These are phyloP conservation scores for Orthochromis indermauri DNA, from an alignment of 2,113 vertebrate genomes.

Conservation along the genomic window DNA sequence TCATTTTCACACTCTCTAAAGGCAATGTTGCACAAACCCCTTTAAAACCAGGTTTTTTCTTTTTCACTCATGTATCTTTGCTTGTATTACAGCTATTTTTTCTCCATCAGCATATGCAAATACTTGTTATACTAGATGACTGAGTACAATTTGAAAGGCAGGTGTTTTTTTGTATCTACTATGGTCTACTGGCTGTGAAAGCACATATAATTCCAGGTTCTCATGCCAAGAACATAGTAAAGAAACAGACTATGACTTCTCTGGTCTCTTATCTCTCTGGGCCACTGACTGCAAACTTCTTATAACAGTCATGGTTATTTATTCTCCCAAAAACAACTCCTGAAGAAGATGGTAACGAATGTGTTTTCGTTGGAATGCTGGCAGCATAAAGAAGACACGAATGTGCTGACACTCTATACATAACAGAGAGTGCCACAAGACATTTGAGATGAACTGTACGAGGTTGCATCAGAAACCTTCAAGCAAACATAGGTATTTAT, in stretches of 20 bases:
- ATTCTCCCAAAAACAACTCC: constrained; percentile 2
- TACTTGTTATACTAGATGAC: not conserved
- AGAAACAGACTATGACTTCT: not conserved
- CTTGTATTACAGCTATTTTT: not conserved
- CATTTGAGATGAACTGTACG: not conserved
- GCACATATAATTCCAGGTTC: not conserved
- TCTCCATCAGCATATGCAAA: not conserved
- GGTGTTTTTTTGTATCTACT: constrained; percentile 1
- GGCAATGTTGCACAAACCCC: not conserved
- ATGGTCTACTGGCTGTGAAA: not conserved
- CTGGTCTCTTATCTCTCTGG: not conserved
- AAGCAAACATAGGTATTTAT: constrained; percentile 18
- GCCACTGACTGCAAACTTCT: not conserved
- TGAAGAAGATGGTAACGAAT: not conserved
- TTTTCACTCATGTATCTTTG: not conserved
- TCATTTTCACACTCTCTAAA: not conserved
- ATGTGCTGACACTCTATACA: not conserved
- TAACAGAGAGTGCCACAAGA: not conserved
- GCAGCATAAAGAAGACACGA: not conserved
- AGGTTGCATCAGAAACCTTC: not conserved
- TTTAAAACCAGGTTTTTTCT: not conserved
- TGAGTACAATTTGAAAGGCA: constrained; percentile 1
- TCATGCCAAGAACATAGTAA: not conserved
- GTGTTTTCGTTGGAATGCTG: not conserved
- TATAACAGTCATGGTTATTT: not conserved